phyloP scores from a whole-genome alignment of 2,797 vertebrate genomes.

The Sebastes vulpes region DNA sequence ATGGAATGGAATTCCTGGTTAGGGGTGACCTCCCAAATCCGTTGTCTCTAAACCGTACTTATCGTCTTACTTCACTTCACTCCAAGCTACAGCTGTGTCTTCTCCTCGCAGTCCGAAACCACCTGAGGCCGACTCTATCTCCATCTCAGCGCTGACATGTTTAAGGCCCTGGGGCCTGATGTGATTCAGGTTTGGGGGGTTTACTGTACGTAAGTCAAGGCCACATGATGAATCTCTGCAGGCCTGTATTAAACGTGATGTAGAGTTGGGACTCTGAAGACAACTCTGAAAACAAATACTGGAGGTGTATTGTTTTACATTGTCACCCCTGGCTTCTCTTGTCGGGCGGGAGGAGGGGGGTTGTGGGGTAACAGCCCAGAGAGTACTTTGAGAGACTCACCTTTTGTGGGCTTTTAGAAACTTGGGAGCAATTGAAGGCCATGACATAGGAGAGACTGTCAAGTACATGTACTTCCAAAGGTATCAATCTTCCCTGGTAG shows the following conservation, averaged over 20 bases:
- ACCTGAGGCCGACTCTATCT: slow-evolving; percentile 32
- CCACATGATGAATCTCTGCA: slow-evolving; percentile 56
- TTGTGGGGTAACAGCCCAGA: slow-evolving; percentile 19
- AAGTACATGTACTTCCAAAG: slow-evolving; percentile 31
- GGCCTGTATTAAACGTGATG: slow-evolving; percentile 69
- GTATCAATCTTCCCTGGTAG: slow-evolving; percentile 35
- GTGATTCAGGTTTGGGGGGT: slow-evolving; percentile 55
- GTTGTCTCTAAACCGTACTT: slow-evolving; percentile 35
- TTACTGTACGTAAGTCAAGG: slow-evolving; percentile 51
- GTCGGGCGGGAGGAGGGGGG: not conserved
- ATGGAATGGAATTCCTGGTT: slow-evolving; percentile 27
- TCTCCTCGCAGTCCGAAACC: slow-evolving; percentile 32
- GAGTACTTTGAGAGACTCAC: slow-evolving; percentile 24
- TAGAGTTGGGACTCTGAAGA: slow-evolving; percentile 55
- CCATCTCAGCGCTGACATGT: slow-evolving; percentile 55
- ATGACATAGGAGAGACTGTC: slow-evolving; percentile 20
- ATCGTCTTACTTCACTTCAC: slow-evolving; percentile 36
- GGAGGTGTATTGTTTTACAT: slow-evolving; percentile 66
- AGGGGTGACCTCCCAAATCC: slow-evolving; percentile 40
- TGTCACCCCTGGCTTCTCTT: slow-evolving; percentile 36
- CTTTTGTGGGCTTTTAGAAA: slow-evolving; percentile 32
- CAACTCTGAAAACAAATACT: slow-evolving; percentile 57
- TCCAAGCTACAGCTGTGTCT: slow-evolving; percentile 45
- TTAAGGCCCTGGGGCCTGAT: slow-evolving; percentile 44
- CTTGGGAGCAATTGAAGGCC: slow-evolving; percentile 23